Percentiles rank a stretch among this genome's conserved stretches.
Evolutionary conservation across 2,888 invertebrate species (phyloP).

Genomic region (Drosophila picticornis): DNA sequence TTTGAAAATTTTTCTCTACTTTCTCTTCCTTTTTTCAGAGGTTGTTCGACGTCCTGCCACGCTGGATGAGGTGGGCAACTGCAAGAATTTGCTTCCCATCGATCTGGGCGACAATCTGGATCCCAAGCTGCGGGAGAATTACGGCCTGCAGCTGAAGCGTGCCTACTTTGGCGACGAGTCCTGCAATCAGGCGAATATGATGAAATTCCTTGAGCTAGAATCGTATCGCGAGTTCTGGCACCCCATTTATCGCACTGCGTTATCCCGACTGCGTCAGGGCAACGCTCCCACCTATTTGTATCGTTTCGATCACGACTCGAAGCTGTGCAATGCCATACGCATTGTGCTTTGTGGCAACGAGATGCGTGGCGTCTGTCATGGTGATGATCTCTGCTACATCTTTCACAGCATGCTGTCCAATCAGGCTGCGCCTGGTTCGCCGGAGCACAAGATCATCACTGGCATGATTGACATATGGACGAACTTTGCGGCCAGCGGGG

Average conservation of each 20-base stretch:
- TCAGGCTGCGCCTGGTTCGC: slow-evolving; percentile 64
- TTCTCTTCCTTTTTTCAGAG: slow-evolving; percentile 46
- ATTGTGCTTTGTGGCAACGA: slow-evolving; percentile 78
- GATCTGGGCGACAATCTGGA: slow-evolving; percentile 72
- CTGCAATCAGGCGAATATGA: slow-evolving; percentile 83
- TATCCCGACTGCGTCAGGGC: slow-evolving; percentile 70
- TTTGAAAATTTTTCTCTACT: background rate
- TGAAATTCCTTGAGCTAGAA: slow-evolving; percentile 82
- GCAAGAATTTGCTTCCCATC: slow-evolving; percentile 76
- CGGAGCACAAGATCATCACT: slow-evolving; percentile 74
- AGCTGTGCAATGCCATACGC: slow-evolving; percentile 77
- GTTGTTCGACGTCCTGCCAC: slow-evolving; percentile 80
- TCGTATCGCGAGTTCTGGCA: slow-evolving; percentile 84
- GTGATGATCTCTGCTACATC: slow-evolving; percentile 83
- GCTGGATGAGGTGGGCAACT: slow-evolving; percentile 78
- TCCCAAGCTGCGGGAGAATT: slow-evolving; percentile 63
- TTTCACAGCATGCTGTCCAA: slow-evolving; percentile 80
- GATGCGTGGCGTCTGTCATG: slow-evolving; percentile 82
- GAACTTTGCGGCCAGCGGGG: slow-evolving; percentile 79
- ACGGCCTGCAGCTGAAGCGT: slow-evolving; percentile 72
- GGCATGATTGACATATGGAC: slow-evolving; percentile 82
- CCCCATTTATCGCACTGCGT: slow-evolving; percentile 80
- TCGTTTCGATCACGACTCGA: slow-evolving; percentile 84
- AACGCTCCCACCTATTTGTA: slow-evolving; percentile 83
- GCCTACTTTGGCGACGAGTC: slow-evolving; percentile 78